Base-by-base conservation (phyloP, 2,888 invertebrate species). In the Junonia oenone region DNA sequence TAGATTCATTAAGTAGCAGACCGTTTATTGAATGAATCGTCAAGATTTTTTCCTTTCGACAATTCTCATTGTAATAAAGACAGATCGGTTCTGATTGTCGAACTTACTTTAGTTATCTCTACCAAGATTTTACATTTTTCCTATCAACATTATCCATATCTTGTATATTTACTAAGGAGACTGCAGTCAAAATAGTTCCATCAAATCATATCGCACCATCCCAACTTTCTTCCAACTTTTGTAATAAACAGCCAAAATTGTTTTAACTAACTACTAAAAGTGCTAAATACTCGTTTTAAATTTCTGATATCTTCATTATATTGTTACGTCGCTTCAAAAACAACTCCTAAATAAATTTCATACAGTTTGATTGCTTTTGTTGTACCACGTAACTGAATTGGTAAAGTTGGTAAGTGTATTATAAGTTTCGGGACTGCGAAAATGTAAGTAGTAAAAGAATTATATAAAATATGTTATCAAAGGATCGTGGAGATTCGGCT, bases 341-440 rank as follows among this genome's bases (percentile, higher is more conserved):
- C 55, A 55, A 50, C 49, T 15, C 15, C 45, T 29, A 31, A 45
- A 55, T 51, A 46, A 56, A 56, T 57, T 57, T 45, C 35, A 29
- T 52, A 45, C 52, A 53, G 52, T 57, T 53, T 57, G 57, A 57
- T 57, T 57, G 48, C 53, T 57, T 57, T 57, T 57, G 53, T 56
- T 56, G 29, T 50, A 48, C 37, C 33, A 43, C 19, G 49, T 48
- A 53, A 57, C 53, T 57, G 53, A 57, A 57, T 57, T 57, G 57
- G 31, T 38, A 53, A 57, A 57, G 57, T 57, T 57, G 11, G 37
- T 53, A 57, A 57, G 48, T 53, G 37, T 57, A 53, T 57, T 57
- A 56, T 40, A 56, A 57, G 49, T 53, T 49, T 38, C 37, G 37
- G 37, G 26, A 27, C 29, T 26, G 29, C 11, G 45, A 47, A 56